Conservation (phyloP, 2,888 invertebrate genomes). For the Dicyrtomina minuta region DNA sequence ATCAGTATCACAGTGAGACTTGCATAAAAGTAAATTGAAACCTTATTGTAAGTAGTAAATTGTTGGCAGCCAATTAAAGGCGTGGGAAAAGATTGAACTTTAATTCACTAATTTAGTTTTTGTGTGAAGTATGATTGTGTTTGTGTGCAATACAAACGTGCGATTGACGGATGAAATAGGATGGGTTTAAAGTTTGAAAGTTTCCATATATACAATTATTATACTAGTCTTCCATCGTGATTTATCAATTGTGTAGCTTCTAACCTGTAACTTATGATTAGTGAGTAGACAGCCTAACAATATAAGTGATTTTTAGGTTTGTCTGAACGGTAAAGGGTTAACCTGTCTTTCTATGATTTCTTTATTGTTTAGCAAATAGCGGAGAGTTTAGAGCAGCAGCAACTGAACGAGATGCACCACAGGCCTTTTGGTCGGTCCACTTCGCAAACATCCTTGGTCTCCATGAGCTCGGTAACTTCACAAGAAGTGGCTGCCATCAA, state of each 20-base stretch:
- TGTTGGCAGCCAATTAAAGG: neutral
- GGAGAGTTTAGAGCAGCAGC: slow-evolving; percentile 52
- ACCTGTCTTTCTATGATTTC: slow-evolving; percentile 8
- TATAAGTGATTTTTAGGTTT: too few relatives aligned
- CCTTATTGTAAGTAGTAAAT: too few relatives aligned
- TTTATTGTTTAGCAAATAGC: slow-evolving; percentile 51
- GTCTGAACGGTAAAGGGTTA: neutral
- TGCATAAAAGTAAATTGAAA: too few relatives aligned
- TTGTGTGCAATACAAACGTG: neutral
- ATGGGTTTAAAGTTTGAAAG: too few relatives aligned
- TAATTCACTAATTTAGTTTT: neutral
- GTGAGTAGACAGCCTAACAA: too few relatives aligned
- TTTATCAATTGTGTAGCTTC: too few relatives aligned
- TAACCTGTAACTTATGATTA: too few relatives aligned
- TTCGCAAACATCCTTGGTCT: slow-evolving; percentile 69
- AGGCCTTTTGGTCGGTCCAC: slow-evolving; percentile 61
- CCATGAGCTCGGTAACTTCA: slow-evolving; percentile 68
- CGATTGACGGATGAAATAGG: too few relatives aligned
- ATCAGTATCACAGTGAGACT: too few relatives aligned
- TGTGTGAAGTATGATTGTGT: neutral
- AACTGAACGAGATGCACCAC: slow-evolving; percentile 37
- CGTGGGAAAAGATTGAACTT: slow-evolving; percentile 27
- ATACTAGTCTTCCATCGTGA: too few relatives aligned
- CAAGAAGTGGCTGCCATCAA: slow-evolving; percentile 71
- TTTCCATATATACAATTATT: too few relatives aligned